A percentile compares a stretch with the other conserved stretches of the same genome.
phyloP scores from a whole-genome alignment of 2,888 invertebrate species.

The Anticlea derivata region DNA sequence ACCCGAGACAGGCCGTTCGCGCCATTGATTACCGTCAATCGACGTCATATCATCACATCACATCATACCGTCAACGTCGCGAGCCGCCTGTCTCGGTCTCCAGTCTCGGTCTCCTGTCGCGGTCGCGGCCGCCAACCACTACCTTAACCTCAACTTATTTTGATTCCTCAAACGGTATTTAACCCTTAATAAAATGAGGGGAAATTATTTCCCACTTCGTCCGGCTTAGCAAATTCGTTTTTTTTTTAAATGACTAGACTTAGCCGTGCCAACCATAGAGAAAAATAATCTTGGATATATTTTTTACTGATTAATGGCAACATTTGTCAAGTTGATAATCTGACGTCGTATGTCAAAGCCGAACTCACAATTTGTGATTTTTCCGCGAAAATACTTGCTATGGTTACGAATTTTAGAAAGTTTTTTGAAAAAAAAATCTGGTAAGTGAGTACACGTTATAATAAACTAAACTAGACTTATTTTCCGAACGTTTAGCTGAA shows the following conservation, averaged over 20 bases:
- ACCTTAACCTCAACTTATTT: constrained; percentile 12
- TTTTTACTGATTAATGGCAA: too few species aligned
- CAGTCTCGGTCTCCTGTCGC: too few species aligned
- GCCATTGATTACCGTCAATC: constrained; percentile 9
- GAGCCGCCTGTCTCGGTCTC: constrained; percentile 6
- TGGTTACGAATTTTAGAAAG: constrained; percentile 15
- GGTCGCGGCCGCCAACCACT: constrained; percentile 9
- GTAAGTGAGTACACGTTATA: too few species aligned
- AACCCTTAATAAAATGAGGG: constrained; percentile 20
- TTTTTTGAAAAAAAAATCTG: too few species aligned
- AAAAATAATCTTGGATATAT: constrained; percentile 13
- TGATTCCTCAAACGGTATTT: constrained; percentile 7
- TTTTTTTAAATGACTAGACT: constrained; percentile 5
- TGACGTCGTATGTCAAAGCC: too few species aligned
- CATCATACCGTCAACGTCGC: too few species aligned
- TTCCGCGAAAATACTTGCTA: constrained; percentile 6
- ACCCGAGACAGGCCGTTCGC: constrained; percentile 11
- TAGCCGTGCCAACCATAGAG: constrained; percentile 10
- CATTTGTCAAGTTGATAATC: too few species aligned
- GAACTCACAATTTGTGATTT: constrained; percentile 12
- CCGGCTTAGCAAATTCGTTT: constrained; percentile 7
- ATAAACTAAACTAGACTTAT: constrained; percentile 14
- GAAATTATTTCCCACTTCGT: constrained; percentile 5
- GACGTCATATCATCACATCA: too few species aligned
- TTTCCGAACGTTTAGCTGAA: constrained; percentile 19